A percentile compares a stretch with the other conserved stretches of the same genome.
Evolutionary conservation across 2,888 invertebrate species (phyloP).

Genomic region (Leucophenga montana): DNA sequence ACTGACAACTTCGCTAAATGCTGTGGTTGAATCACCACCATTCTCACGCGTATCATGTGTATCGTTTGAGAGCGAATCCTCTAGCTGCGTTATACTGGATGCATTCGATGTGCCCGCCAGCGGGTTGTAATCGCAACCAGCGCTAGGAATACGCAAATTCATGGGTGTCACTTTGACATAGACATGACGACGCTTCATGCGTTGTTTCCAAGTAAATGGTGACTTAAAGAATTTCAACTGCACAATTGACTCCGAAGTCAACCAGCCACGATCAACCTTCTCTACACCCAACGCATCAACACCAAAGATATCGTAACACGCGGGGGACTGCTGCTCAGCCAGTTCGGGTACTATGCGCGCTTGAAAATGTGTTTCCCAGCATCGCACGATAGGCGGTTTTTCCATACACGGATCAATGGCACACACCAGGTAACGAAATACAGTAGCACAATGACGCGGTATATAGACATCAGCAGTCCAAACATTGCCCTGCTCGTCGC

Average conservation of each 20-base stretch:
- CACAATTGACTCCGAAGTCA: slow-evolving; percentile 86
- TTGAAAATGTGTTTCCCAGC: slow-evolving; percentile 86
- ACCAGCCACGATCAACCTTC: slow-evolving; percentile 86
- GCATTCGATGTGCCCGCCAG: slow-evolving; percentile 24
- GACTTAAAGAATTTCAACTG: slow-evolving; percentile 88
- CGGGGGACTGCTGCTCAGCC: slow-evolving; percentile 48
- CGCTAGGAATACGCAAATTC: slow-evolving; percentile 76
- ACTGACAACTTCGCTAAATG: slow-evolving; percentile 79
- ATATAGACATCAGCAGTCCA: slow-evolving; percentile 81
- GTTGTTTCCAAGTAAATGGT: slow-evolving; percentile 84
- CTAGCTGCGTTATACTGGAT: slow-evolving; percentile 70
- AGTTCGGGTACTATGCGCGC: slow-evolving; percentile 78
- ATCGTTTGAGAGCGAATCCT: slow-evolving; percentile 79
- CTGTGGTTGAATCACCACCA: slow-evolving; percentile 70
- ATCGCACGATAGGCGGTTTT: slow-evolving; percentile 78
- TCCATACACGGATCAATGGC: slow-evolving; percentile 77
- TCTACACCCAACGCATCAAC: slow-evolving; percentile 73
- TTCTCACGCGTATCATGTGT: slow-evolving; percentile 76
- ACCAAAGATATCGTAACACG: slow-evolving; percentile 79
- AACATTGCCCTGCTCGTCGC: slow-evolving; percentile 73
- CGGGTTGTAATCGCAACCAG: slow-evolving; percentile 53
- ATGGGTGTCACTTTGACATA: slow-evolving; percentile 85
- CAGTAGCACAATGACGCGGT: slow-evolving; percentile 79
- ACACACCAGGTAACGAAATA: slow-evolving; percentile 86
- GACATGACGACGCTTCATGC: slow-evolving; percentile 79